Conservation (phyloP, 2,797 vertebrate species). For the Eospalax fontanierii region DNA sequence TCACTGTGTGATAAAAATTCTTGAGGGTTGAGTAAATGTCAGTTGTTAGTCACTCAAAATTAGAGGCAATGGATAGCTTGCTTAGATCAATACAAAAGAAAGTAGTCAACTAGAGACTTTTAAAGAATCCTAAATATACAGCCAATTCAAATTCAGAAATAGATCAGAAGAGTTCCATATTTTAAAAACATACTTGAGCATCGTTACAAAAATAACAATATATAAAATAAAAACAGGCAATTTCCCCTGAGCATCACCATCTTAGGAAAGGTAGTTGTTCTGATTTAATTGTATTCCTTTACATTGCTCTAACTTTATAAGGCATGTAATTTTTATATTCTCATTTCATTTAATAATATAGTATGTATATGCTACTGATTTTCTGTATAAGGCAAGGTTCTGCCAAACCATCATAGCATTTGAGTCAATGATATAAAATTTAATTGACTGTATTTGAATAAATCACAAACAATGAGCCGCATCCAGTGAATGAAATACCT, state of each 20-base stretch:
- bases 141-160: slow-evolving; percentile 16
- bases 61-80: neutral
- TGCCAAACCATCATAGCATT: slow-evolving; percentile 17
- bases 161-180: neutral
- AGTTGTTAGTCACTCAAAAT: slow-evolving; percentile 64
- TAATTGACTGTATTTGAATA: slow-evolving; percentile 6
- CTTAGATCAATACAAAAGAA: slow-evolving; percentile 39
- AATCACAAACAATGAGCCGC: neutral
- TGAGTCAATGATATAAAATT: slow-evolving; percentile 17
- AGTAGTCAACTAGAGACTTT: slow-evolving; percentile 1
- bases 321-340: neutral
- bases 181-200: slow-evolving; percentile 9
- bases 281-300: slow-evolving; percentile 17
- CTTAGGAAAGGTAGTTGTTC: neutral
- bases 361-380: neutral
- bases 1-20: slow-evolving; percentile 48
- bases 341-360: slow-evolving; percentile 10
- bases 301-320: neutral
- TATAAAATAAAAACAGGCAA: neutral
- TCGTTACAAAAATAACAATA: neutral
- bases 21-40: slow-evolving; percentile 33
- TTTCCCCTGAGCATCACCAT: neutral
- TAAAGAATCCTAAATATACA: slow-evolving; percentile 26
- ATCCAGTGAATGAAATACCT: neutral
- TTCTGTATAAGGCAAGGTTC: neutral